phyloP scores from a whole-genome alignment of 2,797 vertebrate species.

The Anolis apletophallus region DNA sequence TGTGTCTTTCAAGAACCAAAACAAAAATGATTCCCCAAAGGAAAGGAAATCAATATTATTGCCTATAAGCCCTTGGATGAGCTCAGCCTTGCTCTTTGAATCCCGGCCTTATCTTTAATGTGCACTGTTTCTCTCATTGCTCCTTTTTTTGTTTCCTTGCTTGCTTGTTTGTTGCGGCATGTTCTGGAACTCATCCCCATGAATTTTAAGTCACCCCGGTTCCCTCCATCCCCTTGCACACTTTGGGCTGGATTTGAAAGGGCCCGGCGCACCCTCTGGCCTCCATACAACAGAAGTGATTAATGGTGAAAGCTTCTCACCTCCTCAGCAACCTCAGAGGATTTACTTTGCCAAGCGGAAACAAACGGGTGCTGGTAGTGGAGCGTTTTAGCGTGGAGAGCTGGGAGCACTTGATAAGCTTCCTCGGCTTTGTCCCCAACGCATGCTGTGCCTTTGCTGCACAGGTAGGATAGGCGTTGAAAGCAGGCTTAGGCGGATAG shows the following conservation, averaged over 20 bases:
- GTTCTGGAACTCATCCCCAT: constrained; percentile 8
- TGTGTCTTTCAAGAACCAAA: neutral
- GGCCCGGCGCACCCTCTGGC: constrained; percentile 22
- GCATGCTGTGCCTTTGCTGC: rapidly evolving
- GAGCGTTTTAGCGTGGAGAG: constrained; percentile 37
- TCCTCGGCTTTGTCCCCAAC: neutral
- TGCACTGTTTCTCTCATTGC: neutral
- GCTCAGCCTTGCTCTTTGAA: neutral
- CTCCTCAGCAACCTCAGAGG: constrained; percentile 16
- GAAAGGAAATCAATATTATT: no score
- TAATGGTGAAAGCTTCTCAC: constrained; percentile 21
- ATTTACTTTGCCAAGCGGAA: constrained; percentile 54
- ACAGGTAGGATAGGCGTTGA: neutral
- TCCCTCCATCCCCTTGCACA: neutral
- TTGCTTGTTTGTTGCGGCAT: neutral
- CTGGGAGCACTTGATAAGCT: constrained; percentile 56
- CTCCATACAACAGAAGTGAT: constrained; percentile 2
- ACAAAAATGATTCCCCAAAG: neutral
- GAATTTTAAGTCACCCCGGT: neutral
- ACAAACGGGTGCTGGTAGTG: constrained; percentile 26
- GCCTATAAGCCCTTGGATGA: neutral
- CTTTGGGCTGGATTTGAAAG: constrained; percentile 31
- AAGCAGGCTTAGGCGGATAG: neutral
- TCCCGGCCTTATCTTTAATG: constrained; percentile 5
- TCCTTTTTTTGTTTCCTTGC: neutral